phyloP scores from a whole-genome alignment of 2,888 invertebrate species.

The Agrotis puta region DNA sequence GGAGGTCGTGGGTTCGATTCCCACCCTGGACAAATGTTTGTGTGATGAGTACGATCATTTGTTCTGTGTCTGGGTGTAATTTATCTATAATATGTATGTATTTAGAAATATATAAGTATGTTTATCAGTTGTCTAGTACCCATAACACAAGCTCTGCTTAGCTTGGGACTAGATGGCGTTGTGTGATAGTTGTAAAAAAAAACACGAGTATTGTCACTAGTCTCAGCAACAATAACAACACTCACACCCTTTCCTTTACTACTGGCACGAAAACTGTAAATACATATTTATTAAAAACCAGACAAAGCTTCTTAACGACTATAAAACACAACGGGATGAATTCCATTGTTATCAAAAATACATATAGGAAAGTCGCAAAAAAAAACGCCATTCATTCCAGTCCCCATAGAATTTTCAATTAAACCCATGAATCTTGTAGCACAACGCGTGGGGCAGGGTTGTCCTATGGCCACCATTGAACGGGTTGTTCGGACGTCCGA shows the following conservation, averaged over 20 bases:
- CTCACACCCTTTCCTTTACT: no score
- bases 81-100: no score
- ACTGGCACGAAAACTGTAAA: not conserved
- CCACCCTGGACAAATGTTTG: no score
- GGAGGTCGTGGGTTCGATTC: no score
- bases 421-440: constrained; percentile 66
- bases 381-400: constrained; percentile 56
- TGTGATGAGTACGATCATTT: no score
- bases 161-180: no score
- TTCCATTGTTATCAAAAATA: constrained; percentile 38
- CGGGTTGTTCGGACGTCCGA: constrained; percentile 37
- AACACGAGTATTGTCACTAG: not conserved
- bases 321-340: constrained; percentile 25
- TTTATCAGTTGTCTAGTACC: no score
- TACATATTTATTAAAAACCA: constrained; percentile 3
- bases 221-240: not conserved
- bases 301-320: constrained; percentile 4
- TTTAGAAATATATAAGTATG: no score
- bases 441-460: constrained; percentile 54
- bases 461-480: constrained; percentile 50
- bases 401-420: constrained; percentile 66
- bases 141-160: no score
- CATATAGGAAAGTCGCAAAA: constrained; percentile 40
- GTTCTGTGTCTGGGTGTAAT: no score
- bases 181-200: no score